Evolutionary conservation across 1,140 invertebrate genomes (phyloP), one percentile per base, ranked within the genome.

Genomic region (Ceratosolen solmsi): DNA sequence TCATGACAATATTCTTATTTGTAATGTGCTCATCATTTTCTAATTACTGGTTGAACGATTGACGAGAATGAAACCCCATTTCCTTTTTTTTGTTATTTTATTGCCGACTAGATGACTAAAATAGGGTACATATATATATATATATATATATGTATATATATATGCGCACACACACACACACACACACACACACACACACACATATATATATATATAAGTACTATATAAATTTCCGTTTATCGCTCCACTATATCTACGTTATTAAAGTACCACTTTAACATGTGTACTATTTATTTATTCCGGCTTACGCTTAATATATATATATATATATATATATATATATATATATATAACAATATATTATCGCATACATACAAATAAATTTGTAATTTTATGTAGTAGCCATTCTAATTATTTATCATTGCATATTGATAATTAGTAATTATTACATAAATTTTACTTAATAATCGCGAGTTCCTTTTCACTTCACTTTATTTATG

Each of bases 41-140:
- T 78, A 17, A 68, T 78, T 68, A 46, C 60, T 63, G 30, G 60
- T 68, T 22, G 17, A 38, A 54, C n/a, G 22, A 68, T 78, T 46
- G 75, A 78, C 36, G 68, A 78, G 20, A 33, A 51, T 17, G 46
- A n/a, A n/a, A n/a, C n/a, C 1, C n/a, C 27, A 49, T 5, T 46
- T 72, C 15, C 60, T 33, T 56, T 27, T 73, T 33, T 36, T 5
- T n/a, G 41, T 49, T 49, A 49, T 13, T 51, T 49, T 2, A 20
- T 33, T 17, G 22, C 33, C 0, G 9, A 46, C 36, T 38, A 17
- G 4, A 72, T 49, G 58, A 49, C 25, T 33, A 22, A 15, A 27
- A 77, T 30, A 27, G 25, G 5, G 2, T 56, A 78, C 2, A 15
- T 33, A 38, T 68, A 51, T 78, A 22, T 22, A 22, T 20, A 22